phyloP scores from a whole-genome alignment of 2,888 invertebrate species.

The Dicranocentrus wangi region DNA sequence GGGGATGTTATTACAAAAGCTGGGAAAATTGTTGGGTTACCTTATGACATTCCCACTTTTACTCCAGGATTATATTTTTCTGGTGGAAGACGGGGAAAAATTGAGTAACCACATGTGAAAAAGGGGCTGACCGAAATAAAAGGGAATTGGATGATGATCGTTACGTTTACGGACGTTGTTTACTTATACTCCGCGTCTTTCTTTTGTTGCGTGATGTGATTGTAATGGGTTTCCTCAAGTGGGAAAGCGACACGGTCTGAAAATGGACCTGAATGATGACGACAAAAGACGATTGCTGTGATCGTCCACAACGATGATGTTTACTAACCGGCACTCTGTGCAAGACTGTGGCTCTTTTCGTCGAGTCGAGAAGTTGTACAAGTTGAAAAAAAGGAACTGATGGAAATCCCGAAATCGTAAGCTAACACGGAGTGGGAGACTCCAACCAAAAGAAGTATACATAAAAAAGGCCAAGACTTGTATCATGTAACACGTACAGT shows the following conservation, averaged over 20 bases:
- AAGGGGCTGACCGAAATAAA: constrained; percentile 1
- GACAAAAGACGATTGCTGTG: constrained; percentile 22
- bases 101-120: constrained; percentile 19
- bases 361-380: constrained; percentile 29
- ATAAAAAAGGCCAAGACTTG: no score
- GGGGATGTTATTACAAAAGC: background rate
- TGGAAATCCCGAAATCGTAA: no score
- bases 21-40: background rate
- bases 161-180: constrained; percentile 17
- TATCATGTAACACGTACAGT: no score
- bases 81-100: background rate
- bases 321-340: constrained; percentile 65
- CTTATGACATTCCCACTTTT: constrained; percentile 17
- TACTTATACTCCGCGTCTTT: background rate
- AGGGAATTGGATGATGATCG: constrained; percentile 24
- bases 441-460: no score
- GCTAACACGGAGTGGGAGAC: no score
- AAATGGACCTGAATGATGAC: constrained; percentile 16
- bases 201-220: constrained; percentile 42
- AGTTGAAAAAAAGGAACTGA: constrained; percentile 7
- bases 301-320: constrained; percentile 60
- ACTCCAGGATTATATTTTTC: no score
- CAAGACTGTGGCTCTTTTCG: constrained; percentile 58
- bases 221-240: background rate
- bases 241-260: background rate